Evolutionary conservation across 2,113 vertebrate species (phyloP), one percentile per base, ranked within the genome.

Genomic region (Machaerirhynchus nigripectus): DNA sequence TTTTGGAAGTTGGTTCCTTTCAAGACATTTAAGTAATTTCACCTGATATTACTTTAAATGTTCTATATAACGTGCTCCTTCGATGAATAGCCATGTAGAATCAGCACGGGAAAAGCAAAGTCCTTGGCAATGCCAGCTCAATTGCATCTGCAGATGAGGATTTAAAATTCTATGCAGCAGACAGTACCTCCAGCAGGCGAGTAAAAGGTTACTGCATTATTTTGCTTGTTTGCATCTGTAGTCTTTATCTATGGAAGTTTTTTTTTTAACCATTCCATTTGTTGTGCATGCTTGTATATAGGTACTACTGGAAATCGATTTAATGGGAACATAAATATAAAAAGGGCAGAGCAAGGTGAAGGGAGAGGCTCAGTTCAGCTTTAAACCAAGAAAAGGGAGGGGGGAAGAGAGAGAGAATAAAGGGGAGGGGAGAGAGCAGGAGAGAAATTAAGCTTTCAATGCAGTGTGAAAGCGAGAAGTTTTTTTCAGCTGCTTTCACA

Each of bases 81-180:
- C 53, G 10, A 83, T 97, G 96, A 98, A 94, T 91, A 97, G 95
- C 94, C 15, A 35, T 96, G 90, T 97, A 97, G 95, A 97, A 97
- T 96, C 97, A 85, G 96, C 96, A 94, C 64, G 85, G 96, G 95
- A 97, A 96, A 96, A 97, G 97, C 96, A 95, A 97, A 97, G 95
- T 97, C 97, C 97, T 97, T 98, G 96, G 97, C 98, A 98, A 84
- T 97, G 96, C 90, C 96, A 97, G 96, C 97, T 97, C 97, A 98
- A 85, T 98, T 98, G 97, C 96, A 97, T 97, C 98, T 98, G 97
- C 98, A 98, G 98, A 98, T 97, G 97, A 98, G 98, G 97, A 97
- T 98, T 98, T 98, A 97, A 97, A 98, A 98, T 98, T 98, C 98
- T 96, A 2, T 98, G 97, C 98, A 98, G 98, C 98, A 98, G 97